Evolutionary conservation across 1,140 invertebrate species (phyloP), one percentile per base, ranked within the genome.

Genomic region (Scaptomyza pallida): DNA sequence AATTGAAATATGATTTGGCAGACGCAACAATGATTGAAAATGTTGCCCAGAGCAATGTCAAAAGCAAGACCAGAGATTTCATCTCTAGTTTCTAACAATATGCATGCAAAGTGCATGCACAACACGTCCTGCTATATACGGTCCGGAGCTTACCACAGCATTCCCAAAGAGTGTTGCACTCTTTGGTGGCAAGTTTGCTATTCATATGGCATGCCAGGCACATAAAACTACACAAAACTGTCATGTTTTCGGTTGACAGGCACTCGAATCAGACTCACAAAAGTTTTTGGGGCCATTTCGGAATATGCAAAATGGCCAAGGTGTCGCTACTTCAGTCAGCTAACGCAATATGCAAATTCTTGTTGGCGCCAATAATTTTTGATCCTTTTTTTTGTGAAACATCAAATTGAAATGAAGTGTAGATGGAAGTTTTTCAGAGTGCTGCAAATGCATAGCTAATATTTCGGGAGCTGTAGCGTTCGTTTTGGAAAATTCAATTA

Each of bases 1-100:
- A 85, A 85, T 86, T 85, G 81, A 86, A 85, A 86, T 85, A 80
- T 85, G 81, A 86, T 80, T 85, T 76, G 76, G 15, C 55, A 37
- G 51, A 47, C 67, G 56, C 51, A 40, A 63, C 67, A 74, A 52
- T 63, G 68, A 71, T 71, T 70, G 72, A 56, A 71, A 70, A 43
- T 30, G 40, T 56, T 23, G 1, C 43, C 45, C 37, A 43, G n/a
- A 15, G 54, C 45, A 30, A 62, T 56, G 62, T 30, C 62, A 57
- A 8, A 41, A 23, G 17, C 30, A 35, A 26, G 12, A 30, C 1
- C 67, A 21, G 16, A 21, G 16, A 72, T 77, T 82, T 73, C 73
- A 80, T 82, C 78, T 69, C 64, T 44, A 56, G 35, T 61, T 74
- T 45, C 59, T 26, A 50, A 60, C 54, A 64, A 64, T 74, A 82